Percentiles rank a stretch among this genome's conserved stretches.
These are phyloP conservation scores for Talpa occidentalis DNA, from an alignment of 2,113 vertebrate species.

Conservation along the genomic window DNA sequence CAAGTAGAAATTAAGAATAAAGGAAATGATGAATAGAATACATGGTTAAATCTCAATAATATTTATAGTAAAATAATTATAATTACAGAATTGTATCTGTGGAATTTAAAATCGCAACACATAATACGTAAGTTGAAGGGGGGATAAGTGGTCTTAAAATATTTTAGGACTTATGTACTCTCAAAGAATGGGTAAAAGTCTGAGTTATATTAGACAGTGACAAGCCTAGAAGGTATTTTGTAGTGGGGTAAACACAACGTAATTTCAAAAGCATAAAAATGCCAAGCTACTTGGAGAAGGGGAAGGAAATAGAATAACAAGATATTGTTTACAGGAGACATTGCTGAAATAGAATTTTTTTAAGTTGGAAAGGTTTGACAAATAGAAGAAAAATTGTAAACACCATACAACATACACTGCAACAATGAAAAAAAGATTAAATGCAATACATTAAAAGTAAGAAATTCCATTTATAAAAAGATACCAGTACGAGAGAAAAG, in stretches of 20 bases:
- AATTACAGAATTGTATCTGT: not conserved
- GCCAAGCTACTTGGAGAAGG: not conserved
- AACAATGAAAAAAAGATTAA: slow-evolving; percentile 21
- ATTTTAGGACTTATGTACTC: not conserved
- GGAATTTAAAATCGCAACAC: not conserved
- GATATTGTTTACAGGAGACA: not conserved
- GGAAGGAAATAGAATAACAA: not conserved
- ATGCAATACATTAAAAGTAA: not conserved
- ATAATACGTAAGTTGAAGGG: no score
- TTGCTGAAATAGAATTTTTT: not conserved
- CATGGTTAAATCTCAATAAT: not conserved
- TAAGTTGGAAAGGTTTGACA: not conserved
- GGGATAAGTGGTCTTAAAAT: not conserved
- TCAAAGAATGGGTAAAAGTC: not conserved
- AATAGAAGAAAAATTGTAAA: not conserved
- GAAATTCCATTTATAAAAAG: not conserved
- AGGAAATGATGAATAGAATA: not conserved
- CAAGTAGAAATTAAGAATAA: not conserved
- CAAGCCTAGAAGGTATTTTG: not conserved
- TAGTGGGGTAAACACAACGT: not conserved
- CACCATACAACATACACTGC: not conserved
- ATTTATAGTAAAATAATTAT: not conserved
- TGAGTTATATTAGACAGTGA: not conserved
- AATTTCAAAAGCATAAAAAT: not conserved
- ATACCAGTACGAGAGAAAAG: not conserved